These are phyloP conservation scores for Chromis chromis DNA, from an alignment of 2,797 vertebrate species.

Conservation along the genomic window DNA sequence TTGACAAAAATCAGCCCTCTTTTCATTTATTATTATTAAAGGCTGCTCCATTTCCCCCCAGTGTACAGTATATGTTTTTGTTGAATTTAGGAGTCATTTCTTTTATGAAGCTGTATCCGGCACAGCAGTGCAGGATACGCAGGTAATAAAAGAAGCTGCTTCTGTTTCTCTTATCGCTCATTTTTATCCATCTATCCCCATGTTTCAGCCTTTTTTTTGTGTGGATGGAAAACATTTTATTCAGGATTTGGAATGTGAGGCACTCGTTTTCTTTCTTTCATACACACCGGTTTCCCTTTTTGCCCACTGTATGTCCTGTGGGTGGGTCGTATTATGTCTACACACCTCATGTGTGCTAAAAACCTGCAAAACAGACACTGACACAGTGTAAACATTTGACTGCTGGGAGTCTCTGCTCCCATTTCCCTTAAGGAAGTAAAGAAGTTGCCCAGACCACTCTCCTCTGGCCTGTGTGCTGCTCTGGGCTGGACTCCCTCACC, in stretches of 20 bases:
- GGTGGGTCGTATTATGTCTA: conserved; percentile 54
- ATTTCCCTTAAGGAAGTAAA: conserved; percentile 67
- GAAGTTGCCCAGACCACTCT: conserved; percentile 42
- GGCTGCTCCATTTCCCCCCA: conserved; percentile 31
- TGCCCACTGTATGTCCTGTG: conserved; percentile 21
- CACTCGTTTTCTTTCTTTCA: not conserved
- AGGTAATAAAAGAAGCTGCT: not conserved
- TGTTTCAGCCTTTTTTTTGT: not conserved
- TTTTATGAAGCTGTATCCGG: not conserved
- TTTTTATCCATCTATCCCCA: not conserved
- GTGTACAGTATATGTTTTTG: not conserved
- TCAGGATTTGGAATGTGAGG: not conserved
- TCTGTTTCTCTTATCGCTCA: conserved; percentile 1
- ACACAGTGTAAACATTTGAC: conserved; percentile 43
- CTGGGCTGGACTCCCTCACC: conserved; percentile 26
- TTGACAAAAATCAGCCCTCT: conserved; percentile 26
- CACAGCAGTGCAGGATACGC: too few species aligned
- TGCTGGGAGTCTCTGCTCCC: conserved; percentile 52
- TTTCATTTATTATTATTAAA: conserved; percentile 24
- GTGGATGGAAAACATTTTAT: conserved; percentile 4
- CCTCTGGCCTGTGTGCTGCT: conserved; percentile 11
- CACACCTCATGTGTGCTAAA: conserved; percentile 42
- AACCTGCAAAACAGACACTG: conserved; percentile 47
- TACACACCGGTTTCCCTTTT: not conserved
- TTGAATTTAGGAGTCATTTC: not conserved